Evolutionary conservation across 1,140 invertebrate species (phyloP), one percentile per base, ranked within the genome.

Genomic region (Goniozus legneri): DNA sequence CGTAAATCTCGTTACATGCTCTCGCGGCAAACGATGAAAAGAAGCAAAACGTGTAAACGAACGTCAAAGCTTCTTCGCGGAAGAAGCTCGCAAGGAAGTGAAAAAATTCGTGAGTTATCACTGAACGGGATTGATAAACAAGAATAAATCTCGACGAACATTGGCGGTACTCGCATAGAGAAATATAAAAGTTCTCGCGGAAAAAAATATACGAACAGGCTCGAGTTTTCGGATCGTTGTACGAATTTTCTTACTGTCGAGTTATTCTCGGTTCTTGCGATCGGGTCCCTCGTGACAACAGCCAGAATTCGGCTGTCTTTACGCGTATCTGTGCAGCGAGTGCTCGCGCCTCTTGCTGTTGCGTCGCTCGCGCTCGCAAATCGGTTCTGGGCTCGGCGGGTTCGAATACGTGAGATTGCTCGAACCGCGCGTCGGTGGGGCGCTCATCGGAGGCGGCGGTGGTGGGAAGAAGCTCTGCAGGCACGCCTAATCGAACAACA

Each of bases 401-500:
- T 72, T 71, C 48, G 74, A 76, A 50, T 76, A 75, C 39, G 72
- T 75, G 41, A 74, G 56, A 38, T 76, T 76, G 60, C 59, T 76
- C 44, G 65, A 64, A 37, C 72, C 71, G 48, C 74, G 68, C 24
- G 61, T 54, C 31, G 71, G 71, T 33, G 73, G 74, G 32, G 61
- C 67, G 47, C 61, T 71, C 66, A 76, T 73, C 30, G 72, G 73
- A 14, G 74, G 74, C 31, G 74, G 74, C 22, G 74, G 74, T 24
- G 73, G 73, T 31, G 74, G 74, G 57, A 76, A 76, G 65, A 76
- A 76, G 58, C 74, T 76, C 72, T 76, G 74, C 57, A 76, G 73
- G 60, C 74, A 76, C 37, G 74, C 74, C 74, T 76, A 56, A 52
- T 37, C 43, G 44, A 49, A 35, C 45, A 31, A 12, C 21, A 44